Conservation (phyloP, 2,888 invertebrate genomes). For the Acrobasis consociella region DNA sequence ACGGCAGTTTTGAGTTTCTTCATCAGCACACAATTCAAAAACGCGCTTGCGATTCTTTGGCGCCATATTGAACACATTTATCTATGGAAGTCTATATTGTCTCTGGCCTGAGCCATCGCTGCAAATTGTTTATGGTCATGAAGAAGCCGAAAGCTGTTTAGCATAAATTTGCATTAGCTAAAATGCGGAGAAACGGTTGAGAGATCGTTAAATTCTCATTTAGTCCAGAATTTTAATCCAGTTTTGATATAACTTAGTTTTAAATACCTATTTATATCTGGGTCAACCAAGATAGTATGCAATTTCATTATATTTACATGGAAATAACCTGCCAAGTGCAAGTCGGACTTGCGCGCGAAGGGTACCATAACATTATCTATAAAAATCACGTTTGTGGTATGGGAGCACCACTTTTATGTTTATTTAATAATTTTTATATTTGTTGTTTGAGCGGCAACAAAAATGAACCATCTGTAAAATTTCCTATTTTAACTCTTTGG, state of each 20-base stretch:
- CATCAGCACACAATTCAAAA: slow-evolving; percentile 68
- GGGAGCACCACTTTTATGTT: too few species aligned
- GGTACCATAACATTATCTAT: too few species aligned
- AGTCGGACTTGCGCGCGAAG: too few species aligned
- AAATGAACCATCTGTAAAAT: too few species aligned
- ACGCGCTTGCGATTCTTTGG: slow-evolving; percentile 49
- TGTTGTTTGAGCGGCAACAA: too few species aligned
- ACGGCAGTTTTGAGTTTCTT: slow-evolving; percentile 75
- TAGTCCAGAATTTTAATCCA: neutral
- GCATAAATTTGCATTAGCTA: slow-evolving; percentile 20
- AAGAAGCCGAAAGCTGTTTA: slow-evolving; percentile 12
- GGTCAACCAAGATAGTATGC: too few species aligned
- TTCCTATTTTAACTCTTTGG: too few species aligned
- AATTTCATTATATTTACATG: too few species aligned
- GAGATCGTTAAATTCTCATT: slow-evolving; percentile 3
- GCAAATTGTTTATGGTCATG: slow-evolving; percentile 19
- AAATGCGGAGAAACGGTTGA: slow-evolving; percentile 2
- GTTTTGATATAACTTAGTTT: neutral
- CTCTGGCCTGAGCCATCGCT: slow-evolving; percentile 28
- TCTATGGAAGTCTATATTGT: slow-evolving; percentile 29
- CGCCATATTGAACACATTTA: slow-evolving; percentile 74
- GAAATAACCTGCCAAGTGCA: too few species aligned
- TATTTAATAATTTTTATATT: too few species aligned
- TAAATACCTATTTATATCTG: neutral
- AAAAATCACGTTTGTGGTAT: too few species aligned